A percentile compares a stretch with the other conserved stretches of the same genome.
These are phyloP conservation scores for Brenthis hecate DNA, from an alignment of 2,888 invertebrate genomes.

Conservation along the genomic window DNA sequence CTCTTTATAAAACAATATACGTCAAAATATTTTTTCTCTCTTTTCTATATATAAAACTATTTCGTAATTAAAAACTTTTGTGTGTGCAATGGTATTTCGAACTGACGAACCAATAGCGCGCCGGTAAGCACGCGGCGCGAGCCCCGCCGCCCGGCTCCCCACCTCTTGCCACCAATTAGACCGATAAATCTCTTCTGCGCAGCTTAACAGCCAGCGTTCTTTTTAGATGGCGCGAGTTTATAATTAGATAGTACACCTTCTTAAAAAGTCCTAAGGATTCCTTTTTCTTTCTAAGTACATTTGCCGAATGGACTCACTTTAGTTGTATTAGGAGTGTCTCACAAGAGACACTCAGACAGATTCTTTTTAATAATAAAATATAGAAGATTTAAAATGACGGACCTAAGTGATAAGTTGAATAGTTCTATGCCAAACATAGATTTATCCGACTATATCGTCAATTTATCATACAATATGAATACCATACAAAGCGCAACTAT, in stretches of 20 bases:
- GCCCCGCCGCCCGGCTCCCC: too few relatives aligned
- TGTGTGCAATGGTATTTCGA: too few relatives aligned
- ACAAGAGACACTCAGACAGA: conserved; percentile 10
- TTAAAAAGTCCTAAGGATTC: conserved; percentile 34
- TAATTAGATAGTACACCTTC: conserved; percentile 35
- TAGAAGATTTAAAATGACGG: conserved; percentile 38
- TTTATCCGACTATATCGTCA: conserved; percentile 22
- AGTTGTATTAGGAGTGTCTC: conserved; percentile 27
- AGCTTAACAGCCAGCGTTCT: too few relatives aligned
- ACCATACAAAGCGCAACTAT: conserved; percentile 32
- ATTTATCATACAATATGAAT: conserved; percentile 23
- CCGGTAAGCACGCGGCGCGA: too few relatives aligned
- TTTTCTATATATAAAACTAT: too few relatives aligned
- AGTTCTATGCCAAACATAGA: conserved; percentile 38
- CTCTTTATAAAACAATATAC: too few relatives aligned
- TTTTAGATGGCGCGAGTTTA: too few relatives aligned
- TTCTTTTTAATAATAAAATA: not conserved
- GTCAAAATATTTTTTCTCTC: too few relatives aligned
- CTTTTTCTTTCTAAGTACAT: conserved; percentile 27
- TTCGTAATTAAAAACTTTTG: too few relatives aligned
- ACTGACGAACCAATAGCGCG: too few relatives aligned
- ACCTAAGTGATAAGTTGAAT: conserved; percentile 41
- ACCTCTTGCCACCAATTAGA: too few relatives aligned
- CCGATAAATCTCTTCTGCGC: too few relatives aligned
- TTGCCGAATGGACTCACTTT: conserved; percentile 22